Percentiles rank a stretch among this genome's conserved stretches.
Evolutionary conservation across 2,797 vertebrate species (phyloP).

Genomic region (Trachurus trachurus): DNA sequence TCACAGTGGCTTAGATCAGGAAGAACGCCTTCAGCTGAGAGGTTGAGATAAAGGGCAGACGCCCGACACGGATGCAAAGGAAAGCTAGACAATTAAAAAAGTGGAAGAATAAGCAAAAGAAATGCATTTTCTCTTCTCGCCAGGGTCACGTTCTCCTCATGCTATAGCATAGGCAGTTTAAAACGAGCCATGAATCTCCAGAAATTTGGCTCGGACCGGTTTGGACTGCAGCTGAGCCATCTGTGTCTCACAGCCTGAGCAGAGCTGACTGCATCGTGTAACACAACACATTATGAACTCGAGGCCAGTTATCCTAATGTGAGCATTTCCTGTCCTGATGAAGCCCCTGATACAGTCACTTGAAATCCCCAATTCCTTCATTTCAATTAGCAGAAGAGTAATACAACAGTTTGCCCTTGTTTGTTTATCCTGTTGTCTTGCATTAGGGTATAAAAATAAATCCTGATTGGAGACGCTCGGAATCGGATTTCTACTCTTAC

Average conservation of each 20-base stretch:
- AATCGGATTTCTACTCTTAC: conserved; percentile 1
- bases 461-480: neutral
- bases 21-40: conserved; percentile 49
- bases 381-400: conserved; percentile 9
- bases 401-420: neutral
- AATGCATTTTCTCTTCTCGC: conserved; percentile 16
- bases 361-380: neutral
- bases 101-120: neutral
- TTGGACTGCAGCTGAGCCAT: conserved; percentile 74
- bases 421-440: conserved; percentile 20
- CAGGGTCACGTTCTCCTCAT: conserved; percentile 40
- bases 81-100: conserved; percentile 22
- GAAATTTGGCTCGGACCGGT: conserved; percentile 64
- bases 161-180: conserved; percentile 42
- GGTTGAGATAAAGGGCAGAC: conserved; percentile 31
- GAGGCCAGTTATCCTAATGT: conserved; percentile 46
- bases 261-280: conserved; percentile 45
- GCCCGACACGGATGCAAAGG: conserved; percentile 13
- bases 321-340: conserved; percentile 46
- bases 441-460: conserved; percentile 12
- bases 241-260: conserved; percentile 75
- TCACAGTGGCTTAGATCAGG: conserved; percentile 57
- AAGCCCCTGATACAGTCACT: conserved; percentile 31
- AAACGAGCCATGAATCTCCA: conserved; percentile 50
- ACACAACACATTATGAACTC: conserved; percentile 45